A percentile compares a stretch with the other conserved stretches of the same genome.
Conservation (phyloP, 2,888 invertebrate species). For the Adelphocoris suturalis region DNA sequence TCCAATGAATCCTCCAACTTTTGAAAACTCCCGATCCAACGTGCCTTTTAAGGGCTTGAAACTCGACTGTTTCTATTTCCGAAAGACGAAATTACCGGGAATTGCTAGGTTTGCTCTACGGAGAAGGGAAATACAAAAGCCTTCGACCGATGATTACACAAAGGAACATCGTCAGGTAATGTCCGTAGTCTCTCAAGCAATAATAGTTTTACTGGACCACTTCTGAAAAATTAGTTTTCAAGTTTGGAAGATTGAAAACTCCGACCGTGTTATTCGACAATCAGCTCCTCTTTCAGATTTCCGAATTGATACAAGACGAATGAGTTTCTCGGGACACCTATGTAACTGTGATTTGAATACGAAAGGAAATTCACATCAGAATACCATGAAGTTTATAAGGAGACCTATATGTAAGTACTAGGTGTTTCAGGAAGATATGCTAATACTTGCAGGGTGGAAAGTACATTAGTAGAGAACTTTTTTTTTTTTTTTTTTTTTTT, state of each 20-base stretch:
- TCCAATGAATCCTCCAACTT: constrained; percentile 19
- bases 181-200: not conserved
- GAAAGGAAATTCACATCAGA: too few species aligned
- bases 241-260: not conserved
- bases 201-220: constrained; percentile 15
- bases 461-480: too few species aligned
- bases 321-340: too few species aligned
- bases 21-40: constrained; percentile 2
- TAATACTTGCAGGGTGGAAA: too few species aligned
- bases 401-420: too few species aligned
- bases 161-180: constrained; percentile 7
- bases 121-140: not conserved
- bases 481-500: too few species aligned
- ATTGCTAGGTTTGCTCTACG: constrained; percentile 46
- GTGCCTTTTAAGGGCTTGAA: constrained; percentile 31
- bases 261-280: not conserved
- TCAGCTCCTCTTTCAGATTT: not conserved
- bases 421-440: too few species aligned
- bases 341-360: too few species aligned
- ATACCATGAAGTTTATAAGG: too few species aligned
- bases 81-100: constrained; percentile 46
- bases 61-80: constrained; percentile 30
- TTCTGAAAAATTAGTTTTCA: not conserved
- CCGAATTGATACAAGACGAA: too few species aligned
- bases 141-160: constrained; percentile 16